Percentiles rank a stretch among this genome's conserved stretches.
Conservation (phyloP, 2,797 vertebrate species). For the Myotis pilosus region DNA sequence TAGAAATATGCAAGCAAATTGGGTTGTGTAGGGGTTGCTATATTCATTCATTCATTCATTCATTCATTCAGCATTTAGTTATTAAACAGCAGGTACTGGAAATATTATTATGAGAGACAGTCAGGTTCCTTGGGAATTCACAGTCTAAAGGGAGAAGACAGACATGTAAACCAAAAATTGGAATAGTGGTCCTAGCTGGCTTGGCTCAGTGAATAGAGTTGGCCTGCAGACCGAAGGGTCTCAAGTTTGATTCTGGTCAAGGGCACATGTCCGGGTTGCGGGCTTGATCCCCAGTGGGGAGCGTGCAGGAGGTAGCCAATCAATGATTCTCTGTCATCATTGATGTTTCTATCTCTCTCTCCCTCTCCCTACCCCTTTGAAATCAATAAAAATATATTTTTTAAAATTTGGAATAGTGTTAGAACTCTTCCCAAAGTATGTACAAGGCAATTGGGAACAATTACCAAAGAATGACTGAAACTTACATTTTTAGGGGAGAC, state of each 20-base stretch:
- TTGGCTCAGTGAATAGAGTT: too few relatives aligned
- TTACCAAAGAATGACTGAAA: not conserved
- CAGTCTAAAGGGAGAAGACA: conserved; percentile 29
- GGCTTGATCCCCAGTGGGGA: too few relatives aligned
- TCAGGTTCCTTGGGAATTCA: conserved; percentile 54
- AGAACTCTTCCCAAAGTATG: not conserved
- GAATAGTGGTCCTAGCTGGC: not conserved
- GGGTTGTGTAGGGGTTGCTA: not conserved
- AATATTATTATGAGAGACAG: conserved; percentile 18
- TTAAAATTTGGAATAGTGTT: not conserved
- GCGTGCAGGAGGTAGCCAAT: too few relatives aligned
- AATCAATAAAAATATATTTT: too few relatives aligned
- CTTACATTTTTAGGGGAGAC: not conserved
- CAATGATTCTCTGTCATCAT: too few relatives aligned
- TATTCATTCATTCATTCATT: conserved; percentile 2
- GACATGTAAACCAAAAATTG: not conserved
- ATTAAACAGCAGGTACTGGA: conserved; percentile 1
- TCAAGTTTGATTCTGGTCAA: too few relatives aligned
- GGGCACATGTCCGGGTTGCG: too few relatives aligned
- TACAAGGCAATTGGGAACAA: not conserved
- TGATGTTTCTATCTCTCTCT: too few relatives aligned
- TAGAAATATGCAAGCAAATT: conserved; percentile 33
- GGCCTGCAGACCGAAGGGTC: too few relatives aligned
- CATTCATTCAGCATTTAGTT: conserved; percentile 47
- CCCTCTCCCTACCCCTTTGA: too few relatives aligned